Percentiles rank a stretch among this genome's conserved stretches.
Evolutionary conservation across 2,888 invertebrate species (phyloP).

Genomic region (Linhomoeus sp.): DNA sequence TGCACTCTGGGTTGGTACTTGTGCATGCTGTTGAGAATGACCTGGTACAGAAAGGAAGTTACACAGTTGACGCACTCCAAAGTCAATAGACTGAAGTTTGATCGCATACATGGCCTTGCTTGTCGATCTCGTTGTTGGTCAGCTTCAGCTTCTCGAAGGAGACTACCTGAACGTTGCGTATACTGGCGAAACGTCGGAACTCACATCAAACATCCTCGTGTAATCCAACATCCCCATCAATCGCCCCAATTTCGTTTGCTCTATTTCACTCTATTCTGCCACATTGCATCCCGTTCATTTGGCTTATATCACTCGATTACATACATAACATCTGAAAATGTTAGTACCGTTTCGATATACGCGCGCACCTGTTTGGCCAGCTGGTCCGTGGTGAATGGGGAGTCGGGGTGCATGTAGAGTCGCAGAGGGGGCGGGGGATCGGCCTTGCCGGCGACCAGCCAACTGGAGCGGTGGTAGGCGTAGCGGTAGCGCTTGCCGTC

Average conservation of each 20-base stretch:
- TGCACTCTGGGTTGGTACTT: constrained; percentile 96
- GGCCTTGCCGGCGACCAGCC: constrained; percentile 93
- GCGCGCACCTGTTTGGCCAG: constrained; percentile 10
- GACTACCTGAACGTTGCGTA: constrained; percentile 57
- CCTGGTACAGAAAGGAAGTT: too few species aligned
- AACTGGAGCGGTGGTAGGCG: constrained; percentile 91
- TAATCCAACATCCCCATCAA: too few species aligned
- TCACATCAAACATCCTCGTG: too few species aligned
- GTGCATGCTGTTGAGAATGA: constrained; percentile 98
- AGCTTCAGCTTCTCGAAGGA: constrained; percentile 95
- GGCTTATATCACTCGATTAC: too few species aligned
- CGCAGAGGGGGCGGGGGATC: constrained; percentile 53
- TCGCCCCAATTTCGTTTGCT: too few species aligned
- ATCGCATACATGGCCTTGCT: constrained; percentile 81
- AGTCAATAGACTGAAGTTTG: too few species aligned
- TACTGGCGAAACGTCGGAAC: too few species aligned
- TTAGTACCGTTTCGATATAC: too few species aligned
- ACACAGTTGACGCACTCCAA: too few species aligned
- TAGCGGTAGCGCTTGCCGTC: constrained; percentile 88
- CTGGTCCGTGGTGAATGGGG: constrained; percentile 75
- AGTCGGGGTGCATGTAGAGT: constrained; percentile 87
- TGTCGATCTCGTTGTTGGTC: constrained; percentile 93
- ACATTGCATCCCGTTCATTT: too few species aligned
- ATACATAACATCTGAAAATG: too few species aligned
- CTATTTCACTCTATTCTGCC: too few species aligned